phyloP scores from a whole-genome alignment of 2,888 invertebrate genomes.

The Drosophila trichaetosa region DNA sequence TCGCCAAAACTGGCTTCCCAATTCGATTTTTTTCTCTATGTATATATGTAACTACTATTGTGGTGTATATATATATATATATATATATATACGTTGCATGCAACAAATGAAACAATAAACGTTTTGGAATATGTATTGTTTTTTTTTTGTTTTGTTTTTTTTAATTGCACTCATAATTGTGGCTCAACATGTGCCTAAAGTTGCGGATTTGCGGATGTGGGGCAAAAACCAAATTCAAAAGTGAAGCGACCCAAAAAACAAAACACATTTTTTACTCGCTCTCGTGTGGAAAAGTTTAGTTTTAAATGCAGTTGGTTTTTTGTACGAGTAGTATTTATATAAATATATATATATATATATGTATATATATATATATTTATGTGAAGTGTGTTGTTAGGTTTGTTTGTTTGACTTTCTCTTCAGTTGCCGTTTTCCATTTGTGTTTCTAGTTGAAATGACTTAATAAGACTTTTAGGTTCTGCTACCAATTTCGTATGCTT shows the following conservation, averaged over 20 bases:
- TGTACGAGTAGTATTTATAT: slow-evolving; percentile 47
- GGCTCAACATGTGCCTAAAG: slow-evolving; percentile 36
- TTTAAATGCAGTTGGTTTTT: slow-evolving; percentile 73
- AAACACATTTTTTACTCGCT: slow-evolving; percentile 23
- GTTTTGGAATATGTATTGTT: slow-evolving; percentile 30
- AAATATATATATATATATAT: background rate
- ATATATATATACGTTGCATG: slow-evolving; percentile 27
- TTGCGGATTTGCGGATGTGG: slow-evolving; percentile 26
- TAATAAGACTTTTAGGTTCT: slow-evolving; percentile 71
- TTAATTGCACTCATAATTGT: slow-evolving; percentile 57
- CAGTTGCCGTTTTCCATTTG: slow-evolving; percentile 39
- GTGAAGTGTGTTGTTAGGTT: slow-evolving; percentile 45
- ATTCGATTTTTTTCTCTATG: slow-evolving; percentile 10
- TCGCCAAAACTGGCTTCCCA: slow-evolving; percentile 32
- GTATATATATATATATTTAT: slow-evolving; percentile 26
- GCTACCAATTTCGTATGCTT: slow-evolving; percentile 69
- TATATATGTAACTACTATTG: slow-evolving; percentile 36
- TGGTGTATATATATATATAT: slow-evolving; percentile 16
- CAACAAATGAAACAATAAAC: slow-evolving; percentile 59
- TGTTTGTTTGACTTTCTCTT: slow-evolving; percentile 19
- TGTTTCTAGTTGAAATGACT: slow-evolving; percentile 66
- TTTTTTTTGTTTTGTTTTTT: slow-evolving; percentile 5
- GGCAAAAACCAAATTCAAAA: slow-evolving; percentile 16
- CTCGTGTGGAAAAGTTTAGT: slow-evolving; percentile 60
- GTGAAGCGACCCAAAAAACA: slow-evolving; percentile 28